A percentile compares a stretch with the other conserved stretches of the same genome.
Conservation (phyloP, 2,888 invertebrate species). For the Homarus gammarus region DNA sequence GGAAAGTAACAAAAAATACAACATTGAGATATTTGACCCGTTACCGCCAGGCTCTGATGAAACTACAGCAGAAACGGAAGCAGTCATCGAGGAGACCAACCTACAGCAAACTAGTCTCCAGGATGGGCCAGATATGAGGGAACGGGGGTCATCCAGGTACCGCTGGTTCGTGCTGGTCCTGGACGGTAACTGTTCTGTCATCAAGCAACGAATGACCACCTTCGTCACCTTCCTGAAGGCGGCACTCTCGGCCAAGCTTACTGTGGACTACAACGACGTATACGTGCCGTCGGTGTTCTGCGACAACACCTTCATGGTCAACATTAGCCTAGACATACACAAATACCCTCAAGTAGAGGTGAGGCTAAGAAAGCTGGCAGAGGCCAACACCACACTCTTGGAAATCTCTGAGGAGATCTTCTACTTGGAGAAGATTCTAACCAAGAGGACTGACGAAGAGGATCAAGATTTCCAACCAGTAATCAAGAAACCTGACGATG, state of each 20-base stretch:
- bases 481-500: constrained; percentile 67
- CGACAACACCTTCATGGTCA: constrained; percentile 75
- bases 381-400: constrained; percentile 74
- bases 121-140: neutral
- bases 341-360: constrained; percentile 65
- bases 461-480: constrained; percentile 19
- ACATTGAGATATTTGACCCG: constrained; percentile 39
- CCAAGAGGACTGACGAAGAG: constrained; percentile 42
- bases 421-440: constrained; percentile 73
- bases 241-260: constrained; percentile 67
- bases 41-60: constrained; percentile 11
- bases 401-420: constrained; percentile 75
- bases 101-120: neutral
- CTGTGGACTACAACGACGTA: constrained; percentile 70
- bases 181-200: constrained; percentile 74
- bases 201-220: constrained; percentile 71
- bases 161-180: constrained; percentile 74
- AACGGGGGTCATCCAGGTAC: constrained; percentile 16
- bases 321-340: constrained; percentile 69
- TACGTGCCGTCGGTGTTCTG: constrained; percentile 73
- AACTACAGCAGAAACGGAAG: neutral
- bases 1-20: constrained; percentile 8
- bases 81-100: neutral
- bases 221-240: constrained; percentile 75
- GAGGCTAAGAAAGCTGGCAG: constrained; percentile 62